These are phyloP conservation scores for Potorous gilbertii DNA, from an alignment of 2,797 vertebrate species.

Conservation along the genomic window DNA sequence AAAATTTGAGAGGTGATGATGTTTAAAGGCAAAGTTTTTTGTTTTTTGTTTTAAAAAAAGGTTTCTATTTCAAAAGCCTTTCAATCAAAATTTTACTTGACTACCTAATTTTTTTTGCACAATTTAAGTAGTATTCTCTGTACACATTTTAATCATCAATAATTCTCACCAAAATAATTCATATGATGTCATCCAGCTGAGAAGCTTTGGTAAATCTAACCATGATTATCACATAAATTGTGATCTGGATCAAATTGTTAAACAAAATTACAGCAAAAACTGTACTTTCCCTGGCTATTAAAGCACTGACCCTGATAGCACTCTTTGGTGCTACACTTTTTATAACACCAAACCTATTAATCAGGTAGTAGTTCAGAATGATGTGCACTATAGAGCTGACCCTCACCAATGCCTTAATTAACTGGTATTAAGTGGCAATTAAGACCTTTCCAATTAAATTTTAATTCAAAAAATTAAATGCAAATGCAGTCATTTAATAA, in stretches of 20 bases:
- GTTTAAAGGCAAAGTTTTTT: not conserved
- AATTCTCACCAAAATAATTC: constrained; percentile 69
- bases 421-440: constrained; percentile 89
- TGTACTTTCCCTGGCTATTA: constrained; percentile 83
- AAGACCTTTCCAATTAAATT: constrained; percentile 86
- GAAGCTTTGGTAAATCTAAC: constrained; percentile 77
- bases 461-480: constrained; percentile 83
- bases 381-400: constrained; percentile 79
- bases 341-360: constrained; percentile 83
- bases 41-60: not conserved
- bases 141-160: constrained; percentile 39
- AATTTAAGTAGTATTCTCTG: constrained; percentile 38
- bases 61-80: not conserved
- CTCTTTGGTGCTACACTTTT: constrained; percentile 80
- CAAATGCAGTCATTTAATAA: constrained; percentile 87
- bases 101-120: not conserved
- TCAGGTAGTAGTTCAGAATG: constrained; percentile 83
- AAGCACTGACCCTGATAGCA: constrained; percentile 82
- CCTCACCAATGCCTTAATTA: constrained; percentile 83
- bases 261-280: constrained; percentile 83
- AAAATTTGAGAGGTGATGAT: not conserved
- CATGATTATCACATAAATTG: constrained; percentile 75
- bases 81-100: constrained; percentile 5
- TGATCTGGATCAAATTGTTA: constrained; percentile 83
- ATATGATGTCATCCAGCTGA: constrained; percentile 76